Conservation (phyloP, 1,140 invertebrate genomes). For the Agraylea sexmaculata region DNA sequence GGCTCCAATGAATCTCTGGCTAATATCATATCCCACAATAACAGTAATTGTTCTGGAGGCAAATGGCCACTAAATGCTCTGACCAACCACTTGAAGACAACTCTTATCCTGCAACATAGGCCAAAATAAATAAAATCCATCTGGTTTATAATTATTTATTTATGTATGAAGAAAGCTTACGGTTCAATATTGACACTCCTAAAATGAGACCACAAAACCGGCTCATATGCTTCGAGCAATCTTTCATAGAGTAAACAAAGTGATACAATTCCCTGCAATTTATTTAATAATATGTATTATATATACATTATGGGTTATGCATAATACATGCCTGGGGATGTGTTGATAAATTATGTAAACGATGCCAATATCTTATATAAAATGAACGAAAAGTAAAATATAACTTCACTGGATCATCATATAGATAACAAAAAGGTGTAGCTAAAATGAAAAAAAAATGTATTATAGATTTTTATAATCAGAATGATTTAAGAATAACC, state of each 20-base stretch:
- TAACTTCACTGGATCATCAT: conserved; percentile 72
- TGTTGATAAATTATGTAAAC: conserved; percentile 81
- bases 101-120: conserved; percentile 52
- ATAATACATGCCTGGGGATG: conserved; percentile 55
- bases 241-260: conserved; percentile 79
- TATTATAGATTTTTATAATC: neutral
- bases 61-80: conserved; percentile 88
- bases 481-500: neutral
- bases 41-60: conserved; percentile 79
- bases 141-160: neutral
- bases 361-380: conserved; percentile 84
- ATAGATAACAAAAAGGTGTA: conserved; percentile 88
- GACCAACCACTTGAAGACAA: conserved; percentile 94
- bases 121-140: conserved; percentile 8
- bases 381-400: conserved; percentile 87
- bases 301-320: neutral
- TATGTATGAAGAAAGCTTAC: conserved; percentile 52
- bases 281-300: neutral
- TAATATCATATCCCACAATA: conserved; percentile 85
- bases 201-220: conserved; percentile 82
- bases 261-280: conserved; percentile 66
- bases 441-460: conserved; percentile 53
- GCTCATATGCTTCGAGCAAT: conserved; percentile 82
- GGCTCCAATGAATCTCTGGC: conserved; percentile 88
- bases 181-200: conserved; percentile 77